Percentiles rank a stretch among this genome's conserved stretches.
Conservation (phyloP, 2,888 invertebrate species). For the Scaptomyza tumidula region DNA sequence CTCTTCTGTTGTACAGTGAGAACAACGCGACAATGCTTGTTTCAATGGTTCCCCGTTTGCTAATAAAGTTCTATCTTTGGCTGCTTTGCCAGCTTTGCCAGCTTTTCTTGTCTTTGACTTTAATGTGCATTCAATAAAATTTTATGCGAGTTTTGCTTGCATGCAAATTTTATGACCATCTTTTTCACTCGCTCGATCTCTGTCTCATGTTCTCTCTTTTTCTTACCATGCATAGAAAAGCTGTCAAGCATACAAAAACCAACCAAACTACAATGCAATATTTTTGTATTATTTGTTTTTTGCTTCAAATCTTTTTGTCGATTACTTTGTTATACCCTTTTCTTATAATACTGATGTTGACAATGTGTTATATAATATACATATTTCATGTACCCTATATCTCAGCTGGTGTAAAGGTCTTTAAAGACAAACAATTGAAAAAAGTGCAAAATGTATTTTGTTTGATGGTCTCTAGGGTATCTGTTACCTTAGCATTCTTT, state of each 20-base stretch:
- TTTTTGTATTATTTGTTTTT: slow-evolving; percentile 36
- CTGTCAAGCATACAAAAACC: slow-evolving; percentile 36
- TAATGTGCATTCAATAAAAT: slow-evolving; percentile 78
- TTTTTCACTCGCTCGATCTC: slow-evolving; percentile 4
- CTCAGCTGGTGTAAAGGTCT: background rate
- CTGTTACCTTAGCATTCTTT: background rate
- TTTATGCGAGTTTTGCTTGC: slow-evolving; percentile 77
- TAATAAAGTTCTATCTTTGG: slow-evolving; percentile 75
- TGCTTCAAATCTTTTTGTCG: slow-evolving; percentile 13
- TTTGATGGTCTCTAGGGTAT: slow-evolving; percentile 14
- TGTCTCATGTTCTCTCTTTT: background rate
- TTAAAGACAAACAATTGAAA: background rate
- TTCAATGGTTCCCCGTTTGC: slow-evolving; percentile 67
- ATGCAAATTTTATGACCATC: slow-evolving; percentile 70
- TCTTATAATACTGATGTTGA: background rate
- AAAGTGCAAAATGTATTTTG: background rate
- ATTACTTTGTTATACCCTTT: slow-evolving; percentile 21
- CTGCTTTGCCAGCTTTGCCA: slow-evolving; percentile 44
- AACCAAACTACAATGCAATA: slow-evolving; percentile 60
- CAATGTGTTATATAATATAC: too few relatives aligned
- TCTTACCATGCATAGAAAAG: slow-evolving; percentile 26
- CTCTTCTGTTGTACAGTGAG: slow-evolving; percentile 15
- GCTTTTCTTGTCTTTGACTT: slow-evolving; percentile 75
- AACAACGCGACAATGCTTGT: slow-evolving; percentile 44
- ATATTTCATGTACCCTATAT: too few relatives aligned